Evolutionary conservation across 2,888 invertebrate genomes (phyloP).

Genomic region (Pachydiplax longipennis): DNA sequence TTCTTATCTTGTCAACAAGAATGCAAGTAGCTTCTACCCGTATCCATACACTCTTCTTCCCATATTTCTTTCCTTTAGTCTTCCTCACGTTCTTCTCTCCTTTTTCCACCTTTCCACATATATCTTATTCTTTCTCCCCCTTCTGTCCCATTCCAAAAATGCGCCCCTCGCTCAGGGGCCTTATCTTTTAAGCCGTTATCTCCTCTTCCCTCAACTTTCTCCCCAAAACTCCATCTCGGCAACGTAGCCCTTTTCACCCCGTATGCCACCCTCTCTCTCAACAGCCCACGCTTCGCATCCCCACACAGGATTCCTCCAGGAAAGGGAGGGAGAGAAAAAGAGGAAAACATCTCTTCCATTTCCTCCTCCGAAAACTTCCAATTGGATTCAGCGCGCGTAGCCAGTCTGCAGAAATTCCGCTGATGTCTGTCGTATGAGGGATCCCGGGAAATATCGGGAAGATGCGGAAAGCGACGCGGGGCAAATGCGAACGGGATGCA

Average conservation of each 20-base stretch:
- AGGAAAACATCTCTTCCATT: neutral
- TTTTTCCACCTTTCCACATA: neutral
- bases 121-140: neutral
- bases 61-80: too few species aligned
- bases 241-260: neutral
- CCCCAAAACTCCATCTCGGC: neutral
- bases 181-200: neutral
- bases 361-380: neutral
- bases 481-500: neutral
- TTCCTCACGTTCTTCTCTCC: too few species aligned
- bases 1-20: too few species aligned
- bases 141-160: neutral
- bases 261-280: neutral
- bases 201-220: neutral
- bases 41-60: too few species aligned
- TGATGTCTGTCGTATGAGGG: neutral
- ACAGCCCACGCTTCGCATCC: neutral
- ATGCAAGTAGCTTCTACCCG: too few species aligned
- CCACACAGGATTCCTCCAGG: neutral
- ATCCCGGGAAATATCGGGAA: neutral
- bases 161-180: neutral
- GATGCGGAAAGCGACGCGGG: neutral
- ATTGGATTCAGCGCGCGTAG: slow-evolving; percentile 27
- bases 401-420: slow-evolving; percentile 33
- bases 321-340: neutral